phyloP scores from a whole-genome alignment of 1,140 invertebrate species.

The Drosophila kurseongensis region DNA sequence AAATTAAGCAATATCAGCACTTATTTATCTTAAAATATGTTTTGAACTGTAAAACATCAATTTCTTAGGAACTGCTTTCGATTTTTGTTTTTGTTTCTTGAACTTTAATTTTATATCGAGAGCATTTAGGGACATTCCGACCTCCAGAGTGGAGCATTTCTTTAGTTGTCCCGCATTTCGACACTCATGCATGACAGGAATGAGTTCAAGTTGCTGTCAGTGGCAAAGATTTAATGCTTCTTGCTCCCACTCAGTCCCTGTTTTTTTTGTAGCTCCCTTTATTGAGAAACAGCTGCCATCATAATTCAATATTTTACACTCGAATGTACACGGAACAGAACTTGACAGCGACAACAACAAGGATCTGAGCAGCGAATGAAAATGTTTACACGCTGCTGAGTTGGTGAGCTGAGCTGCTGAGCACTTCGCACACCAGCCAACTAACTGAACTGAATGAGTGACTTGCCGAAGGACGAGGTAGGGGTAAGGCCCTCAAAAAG shows the following conservation, averaged over 20 bases:
- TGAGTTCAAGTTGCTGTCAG: constrained; percentile 78
- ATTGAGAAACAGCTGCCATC: constrained; percentile 81
- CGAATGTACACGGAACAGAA: constrained; percentile 75
- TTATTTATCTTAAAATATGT: too few species aligned
- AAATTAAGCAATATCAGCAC: too few species aligned
- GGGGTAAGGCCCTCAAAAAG: constrained; percentile 14
- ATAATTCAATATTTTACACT: constrained; percentile 83
- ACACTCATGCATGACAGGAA: constrained; percentile 72
- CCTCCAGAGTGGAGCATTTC: constrained; percentile 11
- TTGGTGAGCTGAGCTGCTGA: constrained; percentile 37
- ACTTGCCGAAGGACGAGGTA: constrained; percentile 13
- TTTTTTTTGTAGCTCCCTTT: constrained; percentile 33
- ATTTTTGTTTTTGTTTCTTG: too few species aligned
- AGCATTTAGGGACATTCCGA: not conserved
- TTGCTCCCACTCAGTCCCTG: constrained; percentile 16
- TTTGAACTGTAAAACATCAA: too few species aligned
- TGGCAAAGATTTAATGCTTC: constrained; percentile 71
- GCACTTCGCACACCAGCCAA: constrained; percentile 54
- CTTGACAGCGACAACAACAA: constrained; percentile 63
- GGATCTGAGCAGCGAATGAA: constrained; percentile 58
- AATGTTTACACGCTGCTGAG: constrained; percentile 77
- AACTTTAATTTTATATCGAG: too few species aligned
- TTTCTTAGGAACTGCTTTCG: too few species aligned
- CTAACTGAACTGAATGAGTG: constrained; percentile 40
- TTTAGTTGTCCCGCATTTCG: constrained; percentile 34